phyloP scores from a whole-genome alignment of 2,888 invertebrate species.

The Chymomyza amoena region DNA sequence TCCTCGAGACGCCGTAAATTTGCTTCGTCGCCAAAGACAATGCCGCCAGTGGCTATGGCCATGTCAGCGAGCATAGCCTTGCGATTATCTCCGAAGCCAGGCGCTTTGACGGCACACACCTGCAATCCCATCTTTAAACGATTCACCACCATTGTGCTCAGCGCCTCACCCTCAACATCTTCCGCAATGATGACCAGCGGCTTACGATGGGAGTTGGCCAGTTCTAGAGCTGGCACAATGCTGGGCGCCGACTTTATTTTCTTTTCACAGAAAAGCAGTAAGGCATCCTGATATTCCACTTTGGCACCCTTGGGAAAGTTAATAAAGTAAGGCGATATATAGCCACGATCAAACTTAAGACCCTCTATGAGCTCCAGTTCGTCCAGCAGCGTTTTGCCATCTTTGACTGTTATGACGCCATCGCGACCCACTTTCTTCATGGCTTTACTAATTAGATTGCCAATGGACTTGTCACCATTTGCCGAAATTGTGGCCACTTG shows the following conservation, averaged over 20 bases:
- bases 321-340: conserved; percentile 99
- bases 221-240: conserved; percentile 96
- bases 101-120: conserved; percentile 96
- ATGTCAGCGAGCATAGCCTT: conserved; percentile 94
- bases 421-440: conserved; percentile 98
- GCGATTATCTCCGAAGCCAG: conserved; percentile 97
- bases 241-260: conserved; percentile 97
- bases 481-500: conserved; percentile 99
- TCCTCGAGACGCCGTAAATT: conserved; percentile 93
- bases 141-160: conserved; percentile 95
- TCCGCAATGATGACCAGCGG: conserved; percentile 96
- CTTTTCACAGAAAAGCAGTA: conserved; percentile 97
- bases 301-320: conserved; percentile 98
- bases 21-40: conserved; percentile 95
- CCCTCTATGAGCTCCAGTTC: conserved; percentile 98
- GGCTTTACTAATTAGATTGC: conserved; percentile 95
- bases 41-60: conserved; percentile 93
- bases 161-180: conserved; percentile 96
- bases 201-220: conserved; percentile 95
- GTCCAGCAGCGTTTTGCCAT: conserved; percentile 96
- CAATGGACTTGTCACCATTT: conserved; percentile 96
- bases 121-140: conserved; percentile 94
- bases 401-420: conserved; percentile 99
- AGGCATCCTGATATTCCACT: conserved; percentile 97
- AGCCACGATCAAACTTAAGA: conserved; percentile 99